phyloP scores from a whole-genome alignment of 2,797 vertebrate genomes.

The Dicrostonyx torquatus region DNA sequence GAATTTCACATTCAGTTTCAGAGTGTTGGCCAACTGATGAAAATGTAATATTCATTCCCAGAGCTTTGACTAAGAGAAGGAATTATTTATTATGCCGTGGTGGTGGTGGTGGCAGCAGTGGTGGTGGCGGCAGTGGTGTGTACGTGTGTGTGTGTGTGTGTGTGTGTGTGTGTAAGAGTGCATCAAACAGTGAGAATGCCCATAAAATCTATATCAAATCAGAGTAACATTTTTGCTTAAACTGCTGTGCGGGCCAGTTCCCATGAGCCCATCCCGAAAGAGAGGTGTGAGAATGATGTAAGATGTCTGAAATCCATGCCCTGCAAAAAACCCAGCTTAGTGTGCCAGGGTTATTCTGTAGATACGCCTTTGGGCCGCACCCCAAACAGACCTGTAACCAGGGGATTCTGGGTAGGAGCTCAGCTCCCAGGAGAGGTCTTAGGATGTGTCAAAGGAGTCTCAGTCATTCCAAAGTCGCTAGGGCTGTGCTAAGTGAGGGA shows the following conservation, averaged over 20 bases:
- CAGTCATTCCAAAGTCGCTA: background rate
- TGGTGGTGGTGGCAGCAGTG: too few relatives aligned
- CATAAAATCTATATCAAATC: background rate
- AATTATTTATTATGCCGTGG: conserved; percentile 12
- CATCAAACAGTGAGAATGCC: background rate
- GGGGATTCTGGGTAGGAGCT: background rate
- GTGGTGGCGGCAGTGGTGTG: too few relatives aligned
- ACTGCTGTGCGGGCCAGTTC: background rate
- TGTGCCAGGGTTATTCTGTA: accelerated
- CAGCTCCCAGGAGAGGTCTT: background rate
- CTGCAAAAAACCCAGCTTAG: background rate
- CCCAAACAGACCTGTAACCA: too few relatives aligned
- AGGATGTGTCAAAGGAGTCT: background rate
- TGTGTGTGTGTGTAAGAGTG: background rate
- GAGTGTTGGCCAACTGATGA: conserved; percentile 57
- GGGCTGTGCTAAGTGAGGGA: background rate
- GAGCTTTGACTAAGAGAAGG: conserved; percentile 55
- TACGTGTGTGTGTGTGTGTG: background rate
- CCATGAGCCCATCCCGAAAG: background rate
- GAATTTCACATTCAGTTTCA: conserved; percentile 61
- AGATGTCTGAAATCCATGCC: background rate
- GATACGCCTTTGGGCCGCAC: background rate
- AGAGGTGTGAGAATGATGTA: background rate
- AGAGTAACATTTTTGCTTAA: conserved; percentile 7
- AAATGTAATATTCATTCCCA: conserved; percentile 48